Base-by-base conservation (phyloP, 2,113 vertebrate genomes). In the Nycticryphes semicollaris region DNA sequence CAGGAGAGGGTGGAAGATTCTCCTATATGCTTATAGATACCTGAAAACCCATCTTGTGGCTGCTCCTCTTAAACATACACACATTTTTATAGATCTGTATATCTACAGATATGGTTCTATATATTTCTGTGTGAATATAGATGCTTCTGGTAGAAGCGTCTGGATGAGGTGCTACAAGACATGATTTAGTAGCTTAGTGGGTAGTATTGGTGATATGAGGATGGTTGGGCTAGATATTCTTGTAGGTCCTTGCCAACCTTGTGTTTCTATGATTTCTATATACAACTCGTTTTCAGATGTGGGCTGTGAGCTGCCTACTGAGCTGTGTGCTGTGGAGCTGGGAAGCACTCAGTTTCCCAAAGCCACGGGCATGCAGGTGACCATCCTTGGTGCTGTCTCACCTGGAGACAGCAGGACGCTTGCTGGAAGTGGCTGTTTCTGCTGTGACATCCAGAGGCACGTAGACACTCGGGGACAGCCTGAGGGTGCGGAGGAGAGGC, bases 391-490 rank as follows among this genome's bases (percentile, higher is more conserved):
- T 28, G 30, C 24, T 60, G 25, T 45, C 18, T 48, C 47, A 17
- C 20, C 18, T 64, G 63, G 63, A 31, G 39, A 64, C 62, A 64
- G 39, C 39, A 64, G 62, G 39, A 43, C 30, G 48, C 30, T 24
- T 28, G 6, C 56, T 83, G 48, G 50, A 53, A 33, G 3, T 53
- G 53, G 7, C 4, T 66, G 69, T 74, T 82, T 51, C 69, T 27
- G 8, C 4, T 1, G 2, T 62, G 77, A 45, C 37, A 37, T 51
- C 37, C 57, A 60, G 59, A 84, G 35, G 10, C 12, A 20, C 3
- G 4, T 0, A 1, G 72, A 21, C n/a, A 18, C 24, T 22, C 9
- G 10, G 9, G 13, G 14, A 21, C 50, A 70, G 30, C 20, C 4
- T 3, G 35, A 75, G 18, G 28, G 18, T 27, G 24, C 54, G 31